Base-by-base conservation (phyloP, 2,113 vertebrate species). In the Anguilla japonica region DNA sequence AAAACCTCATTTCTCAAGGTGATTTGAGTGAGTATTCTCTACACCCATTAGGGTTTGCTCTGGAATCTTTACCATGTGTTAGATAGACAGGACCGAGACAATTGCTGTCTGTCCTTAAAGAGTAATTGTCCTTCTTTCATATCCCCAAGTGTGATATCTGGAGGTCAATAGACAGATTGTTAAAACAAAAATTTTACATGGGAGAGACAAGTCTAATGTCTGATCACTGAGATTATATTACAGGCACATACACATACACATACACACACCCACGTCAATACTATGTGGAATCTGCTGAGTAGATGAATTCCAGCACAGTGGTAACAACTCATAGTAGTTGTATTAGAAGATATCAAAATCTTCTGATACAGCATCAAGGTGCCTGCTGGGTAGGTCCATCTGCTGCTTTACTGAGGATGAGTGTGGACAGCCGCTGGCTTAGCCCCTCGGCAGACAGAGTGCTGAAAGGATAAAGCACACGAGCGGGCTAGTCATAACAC, bases 301-400 rank as follows among this genome's bases (percentile, higher is more conserved):
- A 79, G 53, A 85, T 79, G 53, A 78, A 84, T 84, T 75, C 78
- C 46, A 56, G 84, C 71, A 26, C 60, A 26, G 60, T 67, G 26
- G 60, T 11, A 67, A 26, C 26, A 60, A 67, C 18, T 67, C 60
- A 67, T 67, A 5, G 60, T 8, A 6, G 60, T 67, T 1, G 60
- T 67, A 67, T 6, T 26, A 20, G 18, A 34, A 34, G 34, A 34
- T 34, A 34, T 34, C 34, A 34, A 34, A 34, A 34, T 34, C 34
- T 34, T 34, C 34, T 34, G 3, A 16, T 78, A 53, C 29, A 79
- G 34, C 46, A 79, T 6, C 16, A 34, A 81, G 84, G 56, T 29
- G 34, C 84, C 50, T 14, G 15, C 6, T 22, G 67, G 20, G 29
- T 39, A 79, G 71, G 41, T 85, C 71, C 43, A n/a, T 14, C n/a